Percentiles rank a stretch among this genome's conserved stretches.
Evolutionary conservation across 2,113 vertebrate species (phyloP).

Genomic region (Pachycephala philippinensis): DNA sequence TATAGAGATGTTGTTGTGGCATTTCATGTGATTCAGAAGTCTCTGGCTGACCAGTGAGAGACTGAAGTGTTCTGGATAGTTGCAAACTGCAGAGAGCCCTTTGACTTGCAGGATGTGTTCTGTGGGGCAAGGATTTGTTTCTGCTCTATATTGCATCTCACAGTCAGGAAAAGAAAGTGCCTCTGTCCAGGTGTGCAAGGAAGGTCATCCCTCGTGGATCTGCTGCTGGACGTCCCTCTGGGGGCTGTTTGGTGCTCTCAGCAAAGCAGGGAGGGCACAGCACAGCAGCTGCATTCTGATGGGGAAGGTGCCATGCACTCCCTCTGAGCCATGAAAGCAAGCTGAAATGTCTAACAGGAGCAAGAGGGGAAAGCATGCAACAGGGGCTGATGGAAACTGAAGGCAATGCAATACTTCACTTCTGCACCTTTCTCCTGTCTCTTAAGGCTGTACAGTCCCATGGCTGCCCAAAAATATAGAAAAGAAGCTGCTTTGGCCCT

Average conservation of each 20-base stretch:
- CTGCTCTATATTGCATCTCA: accelerated
- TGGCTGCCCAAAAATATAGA: accelerated
- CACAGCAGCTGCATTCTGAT: accelerated
- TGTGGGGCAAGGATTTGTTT: not conserved
- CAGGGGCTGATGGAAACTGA: accelerated
- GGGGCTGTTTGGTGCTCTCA: not conserved
- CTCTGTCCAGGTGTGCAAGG: accelerated
- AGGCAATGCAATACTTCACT: not conserved
- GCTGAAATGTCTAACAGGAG: not conserved
- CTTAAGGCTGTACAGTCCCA: too few relatives aligned
- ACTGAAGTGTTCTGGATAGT: not conserved
- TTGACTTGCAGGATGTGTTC: not conserved
- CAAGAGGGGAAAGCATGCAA: accelerated
- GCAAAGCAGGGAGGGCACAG: not conserved
- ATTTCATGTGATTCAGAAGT: not conserved
- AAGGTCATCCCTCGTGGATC: not conserved
- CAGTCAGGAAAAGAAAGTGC: accelerated
- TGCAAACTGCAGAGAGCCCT: not conserved
- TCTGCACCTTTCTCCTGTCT: not conserved
- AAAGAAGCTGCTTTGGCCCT: not conserved
- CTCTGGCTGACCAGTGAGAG: not conserved
- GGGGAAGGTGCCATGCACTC: accelerated
- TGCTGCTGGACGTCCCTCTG: not conserved
- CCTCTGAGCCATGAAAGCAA: accelerated
- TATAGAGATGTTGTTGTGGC: not conserved